Base-by-base conservation (phyloP, 2,797 vertebrate species). In the Helostoma temminkii region DNA sequence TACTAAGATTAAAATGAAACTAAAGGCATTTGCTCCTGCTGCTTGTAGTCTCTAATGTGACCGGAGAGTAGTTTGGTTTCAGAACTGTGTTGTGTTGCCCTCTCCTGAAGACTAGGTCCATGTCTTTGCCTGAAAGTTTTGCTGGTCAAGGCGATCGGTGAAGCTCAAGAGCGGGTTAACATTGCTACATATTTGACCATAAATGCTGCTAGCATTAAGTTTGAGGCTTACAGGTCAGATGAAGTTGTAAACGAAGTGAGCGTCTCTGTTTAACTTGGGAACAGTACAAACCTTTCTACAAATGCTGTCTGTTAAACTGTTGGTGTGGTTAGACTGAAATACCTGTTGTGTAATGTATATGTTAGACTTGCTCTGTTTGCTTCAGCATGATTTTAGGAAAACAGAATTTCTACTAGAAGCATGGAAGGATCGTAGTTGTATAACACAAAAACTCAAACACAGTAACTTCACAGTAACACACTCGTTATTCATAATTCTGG, bases 101-200 rank as follows among this genome's bases (percentile, higher is more conserved):
- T 64, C 28, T 45, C 11, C 26, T 30, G 52, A 53, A 53, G 22
- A 18, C n/a, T 9, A 0, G 3, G 8, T 32, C 36, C 57, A 18
- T 24, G 18, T 41, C n/a, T 14, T 28, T 52, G 26, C 37, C 21
- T 14, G 5, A 14, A 73, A 6, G 72, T 76, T 88, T 90, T 67
- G 91, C 91, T 83, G 90, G 89, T 80, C 88, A 60, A 88, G 87
- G 86, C 9, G 39, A 8, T 42, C 75, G 45, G 60, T 3, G n/a
- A 10, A 28, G 37, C 46, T 58, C 45, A 47, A 34, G 25, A 69
- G 18, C 32, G 25, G 37, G 39, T 58, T 37, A 39, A 59, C 71
- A 60, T 78, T 82, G 55, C 62, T 47, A 12, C 61, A 43, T 43
- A 21, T 59, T 43, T 72, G 24, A 41, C 26, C 18, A 12, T 12